Base-by-base conservation (phyloP, 2,888 invertebrate species). In the Smittia aterrima region DNA sequence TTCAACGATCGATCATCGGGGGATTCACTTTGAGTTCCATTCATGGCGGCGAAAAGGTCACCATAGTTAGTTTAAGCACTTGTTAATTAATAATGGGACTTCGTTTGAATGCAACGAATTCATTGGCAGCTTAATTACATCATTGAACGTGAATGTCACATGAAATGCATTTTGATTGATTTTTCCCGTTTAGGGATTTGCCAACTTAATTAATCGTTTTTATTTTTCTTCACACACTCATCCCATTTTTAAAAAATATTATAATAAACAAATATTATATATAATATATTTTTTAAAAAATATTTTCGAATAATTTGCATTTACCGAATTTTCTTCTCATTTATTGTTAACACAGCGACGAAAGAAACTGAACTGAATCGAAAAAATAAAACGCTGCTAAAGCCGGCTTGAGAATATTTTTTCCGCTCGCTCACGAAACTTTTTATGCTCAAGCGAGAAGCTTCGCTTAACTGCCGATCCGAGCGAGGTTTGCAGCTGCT, bases 361-460 rank as follows among this genome's bases (percentile, higher is more conserved):
- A 81, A 82, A 81, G 81, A 81, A 82, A 81, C 80, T 81, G 80
- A 80, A 83, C 83, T 83, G 64, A 53, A 41, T 27, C 22, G 54
- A 27, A 70, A 66, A 70, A 70, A 22, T 68, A 20, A 20, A 64
- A 64, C 20, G 54, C 41, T 70, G n/a, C 6, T 22, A 27, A 13
- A 41, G 70, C 70, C 70, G 70, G 70, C 70, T 54, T 27, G 27
- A 70, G 32, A 25, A 24, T 53, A 25, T 66, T 66, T 32, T 40
- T 32, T 27, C n/a, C 25, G 11, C 68, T 64, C 64, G 27, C 25
- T 64, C 64, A 9, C 20, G 27, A 24, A n/a, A 7, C 4, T 24
- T 58, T 58, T 4, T 4, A 58, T 2, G 4, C 22, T n/a, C 25
- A 64, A 24, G n/a, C 64, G 25, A 6, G 64, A 27, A 27, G 27